Percentiles rank a stretch among this genome's conserved stretches.
These are phyloP conservation scores for Drosophila mimetica DNA, from an alignment of 2,888 invertebrate genomes.

Conservation along the genomic window DNA sequence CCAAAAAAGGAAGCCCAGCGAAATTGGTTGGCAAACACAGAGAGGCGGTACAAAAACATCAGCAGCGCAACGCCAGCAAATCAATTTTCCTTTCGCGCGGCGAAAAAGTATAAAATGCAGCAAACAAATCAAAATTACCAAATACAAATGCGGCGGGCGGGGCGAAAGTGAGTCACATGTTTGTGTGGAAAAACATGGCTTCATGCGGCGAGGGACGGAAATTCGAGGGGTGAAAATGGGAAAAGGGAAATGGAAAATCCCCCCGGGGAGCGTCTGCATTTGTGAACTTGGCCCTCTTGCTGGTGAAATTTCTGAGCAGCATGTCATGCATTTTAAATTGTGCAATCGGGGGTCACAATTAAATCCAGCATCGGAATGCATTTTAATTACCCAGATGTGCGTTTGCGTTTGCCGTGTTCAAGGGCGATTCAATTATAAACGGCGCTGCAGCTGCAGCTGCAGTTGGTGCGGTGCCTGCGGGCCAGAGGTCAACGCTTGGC, in stretches of 20 bases:
- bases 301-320: constrained; percentile 39
- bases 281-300: constrained; percentile 1
- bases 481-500: constrained; percentile 54
- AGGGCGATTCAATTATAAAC: constrained; percentile 57
- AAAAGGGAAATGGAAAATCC: constrained; percentile 57
- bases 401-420: constrained; percentile 12
- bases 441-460: constrained; percentile 6
- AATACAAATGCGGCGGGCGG: constrained; percentile 47
- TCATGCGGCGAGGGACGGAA: constrained; percentile 6
- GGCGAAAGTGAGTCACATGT: constrained; percentile 18
- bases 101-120: constrained; percentile 57
- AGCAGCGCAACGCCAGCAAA: constrained; percentile 52
- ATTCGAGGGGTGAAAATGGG: constrained; percentile 41
- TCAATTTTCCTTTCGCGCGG: constrained; percentile 59
- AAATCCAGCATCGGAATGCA: constrained; percentile 30
- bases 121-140: constrained; percentile 77
- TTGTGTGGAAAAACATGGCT: constrained; percentile 22
- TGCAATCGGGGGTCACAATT: constrained; percentile 38
- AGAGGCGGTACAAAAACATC: constrained; percentile 51
- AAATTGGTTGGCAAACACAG: constrained; percentile 70
- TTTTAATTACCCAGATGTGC: constrained; percentile 55
- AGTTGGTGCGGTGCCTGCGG: constrained; percentile 50
- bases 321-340: constrained; percentile 59
- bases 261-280: constrained; percentile 11
- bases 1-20: constrained; percentile 56